Conservation (phyloP, 2,113 vertebrate genomes). For the Gulo gulo region DNA sequence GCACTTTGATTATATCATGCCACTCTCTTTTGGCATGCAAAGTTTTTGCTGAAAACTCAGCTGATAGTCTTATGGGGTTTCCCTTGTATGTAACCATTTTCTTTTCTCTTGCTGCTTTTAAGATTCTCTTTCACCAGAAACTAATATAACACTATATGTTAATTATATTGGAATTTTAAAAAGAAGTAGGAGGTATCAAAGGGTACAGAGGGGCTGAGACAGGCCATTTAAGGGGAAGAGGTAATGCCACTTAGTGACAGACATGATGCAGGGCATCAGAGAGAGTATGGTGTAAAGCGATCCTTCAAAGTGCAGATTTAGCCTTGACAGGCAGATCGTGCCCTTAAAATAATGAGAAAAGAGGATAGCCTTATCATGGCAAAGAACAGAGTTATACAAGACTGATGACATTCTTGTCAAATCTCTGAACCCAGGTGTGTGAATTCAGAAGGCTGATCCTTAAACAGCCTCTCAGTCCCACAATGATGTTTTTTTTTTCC, state of each 20-base stretch:
- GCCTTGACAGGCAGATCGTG: constrained; percentile 39
- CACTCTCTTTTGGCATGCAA: neutral
- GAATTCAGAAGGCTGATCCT: neutral
- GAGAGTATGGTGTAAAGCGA: neutral
- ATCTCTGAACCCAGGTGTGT: neutral
- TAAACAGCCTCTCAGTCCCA: neutral
- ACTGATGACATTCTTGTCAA: neutral
- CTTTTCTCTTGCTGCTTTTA: neutral
- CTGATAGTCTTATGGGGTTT: neutral
- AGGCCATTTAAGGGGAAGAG: neutral
- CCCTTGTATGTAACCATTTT: neutral
- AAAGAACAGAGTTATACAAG: neutral
- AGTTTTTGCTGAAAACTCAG: neutral
- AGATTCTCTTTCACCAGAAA: neutral
- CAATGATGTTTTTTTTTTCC: rapidly evolving
- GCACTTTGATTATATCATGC: neutral
- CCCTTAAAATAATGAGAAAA: constrained; percentile 40
- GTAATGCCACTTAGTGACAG: neutral
- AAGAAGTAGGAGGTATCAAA: neutral
- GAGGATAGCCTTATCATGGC: neutral
- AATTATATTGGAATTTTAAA: neutral
- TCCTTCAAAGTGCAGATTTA: neutral
- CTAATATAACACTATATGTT: neutral
- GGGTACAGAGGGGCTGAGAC: neutral
- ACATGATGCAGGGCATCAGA: neutral